Base-by-base conservation (phyloP, 2,113 vertebrate genomes). In the Podiceps cristatus region DNA sequence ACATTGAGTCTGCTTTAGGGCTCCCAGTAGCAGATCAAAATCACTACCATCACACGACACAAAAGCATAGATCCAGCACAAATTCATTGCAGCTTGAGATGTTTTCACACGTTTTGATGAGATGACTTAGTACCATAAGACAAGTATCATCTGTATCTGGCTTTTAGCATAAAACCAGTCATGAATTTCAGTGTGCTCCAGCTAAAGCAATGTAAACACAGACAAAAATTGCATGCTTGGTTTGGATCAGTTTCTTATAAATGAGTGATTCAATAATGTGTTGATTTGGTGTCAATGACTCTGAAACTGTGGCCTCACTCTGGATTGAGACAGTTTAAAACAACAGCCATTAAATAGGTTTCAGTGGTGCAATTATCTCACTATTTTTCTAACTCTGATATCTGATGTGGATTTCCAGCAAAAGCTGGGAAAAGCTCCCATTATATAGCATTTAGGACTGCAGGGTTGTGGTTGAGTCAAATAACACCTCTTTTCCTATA, bases 391-490 rank as follows among this genome's bases (percentile, higher is more conserved):
- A 58, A 67, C 4, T n/a, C 37, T 60, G 71, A 62, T 45, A 68
- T 23, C 29, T 60, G 40, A 68, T 66, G 47, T 45, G 55, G 56
- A 78, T 84, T 82, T 86, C 28, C n/a, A 72, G 15, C 9, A 74
- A 42, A 83, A 56, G 23, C 6, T 47, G 33, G 33, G 24, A 40
- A 73, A 74, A 74, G 7, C 14, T 79, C 11, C 5, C 2, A 67
- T 71, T 56, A 35, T 35, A n/a, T 5, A 56, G 25, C 33, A 19
- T 67, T 58, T 64, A 55, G 28, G 10, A 62, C 24, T 69, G 24
- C 60, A 85, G 9, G 7, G 8, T 81, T 10, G 7, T 4, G 0
- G 4, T 19, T 0, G 0, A 62, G 20, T 28, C 44, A 45, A 69
- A 19, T 37, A 45, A 58, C 14, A 72, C 5, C 5, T 75, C 56